These are phyloP conservation scores for Galagoides demidoff DNA, from an alignment of 2,797 vertebrate species.

Conservation along the genomic window DNA sequence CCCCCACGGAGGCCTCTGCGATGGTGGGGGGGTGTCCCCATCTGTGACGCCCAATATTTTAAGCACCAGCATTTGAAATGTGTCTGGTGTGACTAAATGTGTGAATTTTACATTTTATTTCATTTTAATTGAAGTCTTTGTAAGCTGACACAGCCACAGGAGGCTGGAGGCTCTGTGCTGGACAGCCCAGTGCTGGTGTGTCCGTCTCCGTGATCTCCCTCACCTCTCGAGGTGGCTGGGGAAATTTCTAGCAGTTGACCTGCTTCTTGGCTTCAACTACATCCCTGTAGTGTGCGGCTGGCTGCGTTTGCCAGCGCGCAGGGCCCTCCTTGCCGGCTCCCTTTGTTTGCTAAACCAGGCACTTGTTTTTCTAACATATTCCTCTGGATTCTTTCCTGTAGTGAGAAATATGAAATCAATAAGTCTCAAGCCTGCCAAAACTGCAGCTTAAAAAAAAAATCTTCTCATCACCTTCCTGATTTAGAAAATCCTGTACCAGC, in stretches of 20 bases:
- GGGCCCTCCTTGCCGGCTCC: background rate
- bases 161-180: fast-evolving
- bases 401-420: conserved; percentile 49
- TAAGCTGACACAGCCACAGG: background rate
- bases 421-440: background rate
- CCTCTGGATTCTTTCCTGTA: background rate
- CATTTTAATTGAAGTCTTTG: too few species aligned
- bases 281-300: fast-evolving
- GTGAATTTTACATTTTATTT: background rate
- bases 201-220: background rate
- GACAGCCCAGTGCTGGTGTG: fast-evolving
- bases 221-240: fast-evolving
- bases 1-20: fast-evolving
- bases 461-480: background rate
- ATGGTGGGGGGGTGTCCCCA: too few species aligned
- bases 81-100: background rate
- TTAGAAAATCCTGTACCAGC: fast-evolving
- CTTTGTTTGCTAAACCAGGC: background rate
- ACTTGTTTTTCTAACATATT: background rate
- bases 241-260: fast-evolving
- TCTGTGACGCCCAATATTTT: fast-evolving
- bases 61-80: background rate
- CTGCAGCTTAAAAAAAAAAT: background rate
- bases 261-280: fast-evolving
- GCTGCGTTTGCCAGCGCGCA: too few species aligned